These are phyloP conservation scores for Nansenia antarctica DNA, from an alignment of 2,113 vertebrate species.

Conservation along the genomic window DNA sequence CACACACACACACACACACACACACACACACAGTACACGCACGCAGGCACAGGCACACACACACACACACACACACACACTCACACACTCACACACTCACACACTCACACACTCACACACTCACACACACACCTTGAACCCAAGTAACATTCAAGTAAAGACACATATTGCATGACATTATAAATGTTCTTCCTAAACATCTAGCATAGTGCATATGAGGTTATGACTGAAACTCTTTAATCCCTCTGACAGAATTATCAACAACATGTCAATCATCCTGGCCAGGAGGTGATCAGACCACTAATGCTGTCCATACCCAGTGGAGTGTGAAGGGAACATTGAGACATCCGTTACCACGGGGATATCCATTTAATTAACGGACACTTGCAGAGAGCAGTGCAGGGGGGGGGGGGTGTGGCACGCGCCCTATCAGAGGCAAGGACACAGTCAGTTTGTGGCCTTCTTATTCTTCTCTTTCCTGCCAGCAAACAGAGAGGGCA, in stretches of 20 bases:
- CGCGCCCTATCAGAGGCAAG: slow-evolving; percentile 48
- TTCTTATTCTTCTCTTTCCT: slow-evolving; percentile 26
- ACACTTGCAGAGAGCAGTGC: slow-evolving; percentile 10
- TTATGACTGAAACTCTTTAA: slow-evolving; percentile 9
- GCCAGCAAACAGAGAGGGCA: neutral
- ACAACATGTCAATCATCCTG: slow-evolving; percentile 11
- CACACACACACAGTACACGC: too few species aligned
- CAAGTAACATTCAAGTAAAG: too few species aligned
- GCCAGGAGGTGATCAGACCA: slow-evolving; percentile 13
- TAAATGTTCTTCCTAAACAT: neutral
- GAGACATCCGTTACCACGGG: slow-evolving; percentile 35
- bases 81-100: neutral
- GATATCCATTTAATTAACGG: slow-evolving; percentile 53
- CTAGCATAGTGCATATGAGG: neutral
- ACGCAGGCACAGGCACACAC: too few species aligned
- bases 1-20: too few species aligned
- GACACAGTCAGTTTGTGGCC: slow-evolving; percentile 37
- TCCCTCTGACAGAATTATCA: slow-evolving; percentile 29
- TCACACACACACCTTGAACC: neutral
- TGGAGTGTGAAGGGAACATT: slow-evolving; percentile 15
- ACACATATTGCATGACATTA: neutral
- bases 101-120: neutral
- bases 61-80: neutral
- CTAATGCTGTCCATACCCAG: slow-evolving; percentile 15
- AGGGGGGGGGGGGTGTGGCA: slow-evolving; percentile 13